These are phyloP conservation scores for Apamea sordens DNA, from an alignment of 2,888 invertebrate genomes.

Conservation along the genomic window DNA sequence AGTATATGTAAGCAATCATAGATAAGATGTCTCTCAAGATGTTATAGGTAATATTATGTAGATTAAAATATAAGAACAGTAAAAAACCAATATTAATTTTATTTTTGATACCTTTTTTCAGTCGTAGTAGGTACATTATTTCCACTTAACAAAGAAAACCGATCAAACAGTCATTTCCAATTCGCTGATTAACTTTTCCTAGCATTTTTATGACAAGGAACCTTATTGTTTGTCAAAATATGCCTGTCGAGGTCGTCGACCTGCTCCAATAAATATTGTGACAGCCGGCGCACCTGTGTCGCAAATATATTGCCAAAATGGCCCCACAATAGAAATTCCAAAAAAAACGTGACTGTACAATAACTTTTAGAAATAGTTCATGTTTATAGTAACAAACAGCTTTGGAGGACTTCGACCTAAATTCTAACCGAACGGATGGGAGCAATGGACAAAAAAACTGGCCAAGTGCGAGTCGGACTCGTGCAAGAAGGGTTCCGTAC, in stretches of 20 bases:
- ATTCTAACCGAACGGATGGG: neutral
- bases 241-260: conserved; percentile 20
- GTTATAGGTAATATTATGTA: neutral
- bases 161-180: conserved; percentile 28
- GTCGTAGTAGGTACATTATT: too few relatives aligned
- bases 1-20: neutral
- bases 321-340: conserved; percentile 8
- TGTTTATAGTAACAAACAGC: neutral
- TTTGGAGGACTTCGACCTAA: neutral
- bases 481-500: too few relatives aligned
- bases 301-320: conserved; percentile 24
- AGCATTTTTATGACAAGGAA: conserved; percentile 4
- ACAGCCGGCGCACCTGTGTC: conserved; percentile 31
- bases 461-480: too few relatives aligned
- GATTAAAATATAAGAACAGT: neutral
- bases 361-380: neutral
- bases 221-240: conserved; percentile 29
- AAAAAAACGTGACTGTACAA: conserved; percentile 4
- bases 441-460: neutral
- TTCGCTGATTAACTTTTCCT: conserved; percentile 7
- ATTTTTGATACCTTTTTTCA: neutral
- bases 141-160: conserved; percentile 18
- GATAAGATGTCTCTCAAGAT: too few relatives aligned
- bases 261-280: conserved; percentile 41
- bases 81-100: neutral